Evolutionary conservation across 2,888 invertebrate species (phyloP).

Genomic region (Lithodes maja): DNA sequence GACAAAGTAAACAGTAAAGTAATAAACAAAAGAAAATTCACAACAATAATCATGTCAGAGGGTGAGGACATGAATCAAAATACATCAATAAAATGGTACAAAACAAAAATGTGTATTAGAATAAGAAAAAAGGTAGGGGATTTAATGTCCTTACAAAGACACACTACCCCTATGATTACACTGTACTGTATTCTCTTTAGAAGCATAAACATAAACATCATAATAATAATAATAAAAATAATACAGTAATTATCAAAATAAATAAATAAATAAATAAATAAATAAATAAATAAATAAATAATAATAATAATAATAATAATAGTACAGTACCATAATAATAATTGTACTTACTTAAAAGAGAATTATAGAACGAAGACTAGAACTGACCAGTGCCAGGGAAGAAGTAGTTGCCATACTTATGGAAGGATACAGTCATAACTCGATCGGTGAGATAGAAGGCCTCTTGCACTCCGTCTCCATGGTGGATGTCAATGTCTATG

Average conservation of each 20-base stretch:
- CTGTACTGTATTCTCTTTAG: too few relatives aligned
- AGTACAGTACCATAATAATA: neutral
- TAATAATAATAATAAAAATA: too few relatives aligned
- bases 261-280: neutral
- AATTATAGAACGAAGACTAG: neutral
- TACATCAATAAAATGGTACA: too few relatives aligned
- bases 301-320: neutral
- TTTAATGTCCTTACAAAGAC: too few relatives aligned
- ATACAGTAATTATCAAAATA: neutral
- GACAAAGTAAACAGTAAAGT: too few relatives aligned
- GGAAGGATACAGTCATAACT: constrained; percentile 99
- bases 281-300: neutral
- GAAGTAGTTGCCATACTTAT: constrained; percentile 98
- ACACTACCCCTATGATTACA: too few relatives aligned
- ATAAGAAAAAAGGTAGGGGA: too few relatives aligned
- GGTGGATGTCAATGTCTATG: constrained; percentile 99
- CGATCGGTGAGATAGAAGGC: constrained; percentile 97
- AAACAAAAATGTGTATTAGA: too few relatives aligned
- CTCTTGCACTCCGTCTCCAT: constrained; percentile 97
- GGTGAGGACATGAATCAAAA: too few relatives aligned
- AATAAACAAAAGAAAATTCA: too few relatives aligned
- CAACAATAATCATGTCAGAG: too few relatives aligned
- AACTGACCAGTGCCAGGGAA: constrained; percentile 92
- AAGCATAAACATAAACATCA: too few relatives aligned
- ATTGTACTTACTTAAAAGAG: neutral